Evolutionary conservation across 2,888 invertebrate genomes (phyloP).

Genomic region (Liopterus haemorrhoidalis): DNA sequence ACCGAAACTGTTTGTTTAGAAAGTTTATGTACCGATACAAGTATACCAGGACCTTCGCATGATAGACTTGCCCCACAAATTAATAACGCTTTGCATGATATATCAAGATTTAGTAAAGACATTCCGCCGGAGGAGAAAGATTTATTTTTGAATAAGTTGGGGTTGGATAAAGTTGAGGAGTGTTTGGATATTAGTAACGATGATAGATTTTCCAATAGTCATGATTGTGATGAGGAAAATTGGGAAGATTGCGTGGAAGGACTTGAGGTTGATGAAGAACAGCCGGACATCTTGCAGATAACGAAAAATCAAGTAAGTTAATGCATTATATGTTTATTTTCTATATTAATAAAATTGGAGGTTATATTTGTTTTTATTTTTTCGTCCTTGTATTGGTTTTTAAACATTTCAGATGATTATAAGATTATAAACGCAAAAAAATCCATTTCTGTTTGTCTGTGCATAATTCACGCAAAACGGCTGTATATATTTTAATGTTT

Average conservation of each 20-base stretch:
- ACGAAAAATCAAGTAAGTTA: constrained; percentile 17
- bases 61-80: constrained; percentile 33
- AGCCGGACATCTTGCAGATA: no score
- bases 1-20: constrained; percentile 45
- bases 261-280: constrained; percentile 19
- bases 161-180: constrained; percentile 36
- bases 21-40: constrained; percentile 37
- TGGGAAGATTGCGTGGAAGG: constrained; percentile 29
- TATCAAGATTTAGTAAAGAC: constrained; percentile 22
- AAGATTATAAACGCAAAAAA: no score
- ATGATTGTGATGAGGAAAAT: constrained; percentile 21
- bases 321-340: constrained; percentile 2
- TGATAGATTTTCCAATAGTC: constrained; percentile 28
- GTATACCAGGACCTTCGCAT: constrained; percentile 39
- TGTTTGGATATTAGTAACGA: constrained; percentile 39
- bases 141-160: constrained; percentile 41
- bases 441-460: no score
- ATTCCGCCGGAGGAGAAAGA: constrained; percentile 33
- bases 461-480: no score
- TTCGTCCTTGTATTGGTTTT: no score
- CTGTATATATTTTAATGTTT: no score
- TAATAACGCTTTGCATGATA: constrained; percentile 28
- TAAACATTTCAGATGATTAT: no score
- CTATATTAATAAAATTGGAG: constrained; percentile 9
- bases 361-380: constrained; percentile 26